These are phyloP conservation scores for Mantis religiosa DNA, from an alignment of 2,888 invertebrate species.

Conservation along the genomic window DNA sequence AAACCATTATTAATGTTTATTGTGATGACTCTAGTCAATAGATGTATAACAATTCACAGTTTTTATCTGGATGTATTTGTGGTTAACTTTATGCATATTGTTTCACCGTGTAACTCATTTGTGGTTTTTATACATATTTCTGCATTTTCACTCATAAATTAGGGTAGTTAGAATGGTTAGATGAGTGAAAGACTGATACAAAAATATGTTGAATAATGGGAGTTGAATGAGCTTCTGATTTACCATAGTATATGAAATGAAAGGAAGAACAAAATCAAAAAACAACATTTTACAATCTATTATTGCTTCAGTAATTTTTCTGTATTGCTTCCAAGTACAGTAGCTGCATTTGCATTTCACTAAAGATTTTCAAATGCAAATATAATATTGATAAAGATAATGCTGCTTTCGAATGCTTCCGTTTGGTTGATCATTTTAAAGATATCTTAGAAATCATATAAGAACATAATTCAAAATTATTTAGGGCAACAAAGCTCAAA, in stretches of 20 bases:
- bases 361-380: too few species aligned
- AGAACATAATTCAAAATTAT: not conserved
- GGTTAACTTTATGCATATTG: not conserved
- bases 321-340: too few species aligned
- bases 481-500: not conserved
- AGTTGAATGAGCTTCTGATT: not conserved
- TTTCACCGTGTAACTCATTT: constrained; percentile 1
- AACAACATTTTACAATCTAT: too few species aligned
- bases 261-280: too few species aligned
- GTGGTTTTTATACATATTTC: not conserved
- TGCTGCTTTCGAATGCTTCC: not conserved
- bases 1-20: not conserved
- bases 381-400: not conserved
- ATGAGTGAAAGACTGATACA: constrained; percentile 14
- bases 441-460: not conserved
- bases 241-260: not conserved
- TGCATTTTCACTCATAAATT: not conserved
- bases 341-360: too few species aligned
- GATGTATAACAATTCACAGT: not conserved
- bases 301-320: too few species aligned
- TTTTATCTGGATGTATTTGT: not conserved
- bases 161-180: not conserved
- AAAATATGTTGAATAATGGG: not conserved
- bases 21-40: constrained; percentile 16
- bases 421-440: not conserved